Conservation (phyloP, 2,888 invertebrate species). For the Blastobasis lacticolella region DNA sequence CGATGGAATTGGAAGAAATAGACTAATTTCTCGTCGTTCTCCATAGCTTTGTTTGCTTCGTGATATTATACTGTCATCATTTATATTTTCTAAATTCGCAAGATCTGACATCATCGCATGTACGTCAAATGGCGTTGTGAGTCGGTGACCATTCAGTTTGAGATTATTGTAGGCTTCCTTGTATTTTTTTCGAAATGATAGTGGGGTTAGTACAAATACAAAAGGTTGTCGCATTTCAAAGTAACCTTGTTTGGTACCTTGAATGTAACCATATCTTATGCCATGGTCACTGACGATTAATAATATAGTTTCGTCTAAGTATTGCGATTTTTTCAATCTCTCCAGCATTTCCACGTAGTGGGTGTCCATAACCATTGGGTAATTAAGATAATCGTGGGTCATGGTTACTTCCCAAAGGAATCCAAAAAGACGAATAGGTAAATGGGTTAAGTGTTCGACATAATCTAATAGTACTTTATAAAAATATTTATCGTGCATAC, state of each 20-base stretch:
- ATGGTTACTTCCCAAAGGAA: constrained; percentile 85
- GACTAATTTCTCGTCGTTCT: constrained; percentile 75
- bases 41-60: constrained; percentile 30
- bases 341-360: constrained; percentile 70
- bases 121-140: constrained; percentile 83
- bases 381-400: constrained; percentile 85
- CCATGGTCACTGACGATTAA: constrained; percentile 90
- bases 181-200: constrained; percentile 76
- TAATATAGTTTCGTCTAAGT: constrained; percentile 76
- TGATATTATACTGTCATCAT: constrained; percentile 19
- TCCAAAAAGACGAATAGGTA: constrained; percentile 67
- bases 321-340: constrained; percentile 47
- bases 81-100: constrained; percentile 46
- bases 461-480: constrained; percentile 79
- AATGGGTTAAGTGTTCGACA: neutral
- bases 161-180: constrained; percentile 75
- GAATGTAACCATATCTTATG: constrained; percentile 83
- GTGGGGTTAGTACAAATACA: constrained; percentile 78
- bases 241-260: constrained; percentile 83
- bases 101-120: constrained; percentile 82
- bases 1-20: constrained; percentile 79
- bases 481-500: constrained; percentile 77
- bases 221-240: constrained; percentile 89
- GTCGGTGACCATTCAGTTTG: constrained; percentile 72
- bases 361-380: constrained; percentile 79